These are phyloP conservation scores for Arctocebus calabarensis DNA, from an alignment of 2,797 vertebrate species.

Conservation along the genomic window DNA sequence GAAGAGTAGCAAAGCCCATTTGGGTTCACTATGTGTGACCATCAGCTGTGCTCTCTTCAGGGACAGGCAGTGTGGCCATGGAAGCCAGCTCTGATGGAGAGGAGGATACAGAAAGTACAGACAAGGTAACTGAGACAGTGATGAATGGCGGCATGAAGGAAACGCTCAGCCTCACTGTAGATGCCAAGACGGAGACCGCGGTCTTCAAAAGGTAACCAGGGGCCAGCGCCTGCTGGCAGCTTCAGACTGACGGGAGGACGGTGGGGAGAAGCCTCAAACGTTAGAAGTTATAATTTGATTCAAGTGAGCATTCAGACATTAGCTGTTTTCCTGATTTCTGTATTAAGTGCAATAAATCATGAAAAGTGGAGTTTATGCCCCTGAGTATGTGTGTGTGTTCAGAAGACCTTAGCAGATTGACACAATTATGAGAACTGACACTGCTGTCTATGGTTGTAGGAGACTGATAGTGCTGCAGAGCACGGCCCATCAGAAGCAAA, in stretches of 20 bases:
- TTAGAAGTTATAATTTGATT: background rate
- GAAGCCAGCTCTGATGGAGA: slow-evolving; percentile 91
- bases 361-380: background rate
- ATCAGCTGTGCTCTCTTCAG: slow-evolving; percentile 45
- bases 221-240: background rate
- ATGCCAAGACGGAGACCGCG: slow-evolving; percentile 99
- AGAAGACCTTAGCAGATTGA: background rate
- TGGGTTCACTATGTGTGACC: background rate
- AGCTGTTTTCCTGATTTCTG: background rate
- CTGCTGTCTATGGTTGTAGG: background rate
- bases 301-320: background rate
- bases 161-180: slow-evolving; percentile 98
- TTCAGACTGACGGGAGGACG: background rate
- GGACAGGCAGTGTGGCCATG: slow-evolving; percentile 87
- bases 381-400: background rate
- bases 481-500: background rate
- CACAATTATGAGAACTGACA: background rate
- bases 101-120: slow-evolving; percentile 90
- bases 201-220: slow-evolving; percentile 97
- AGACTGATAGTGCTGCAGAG: background rate
- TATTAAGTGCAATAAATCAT: background rate
- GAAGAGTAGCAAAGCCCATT: background rate
- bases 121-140: slow-evolving; percentile 98
- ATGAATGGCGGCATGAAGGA: slow-evolving; percentile 99
- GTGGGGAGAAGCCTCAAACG: fast-evolving